These are phyloP conservation scores for Apotomis turbidana DNA, from an alignment of 2,888 invertebrate species.

Conservation along the genomic window DNA sequence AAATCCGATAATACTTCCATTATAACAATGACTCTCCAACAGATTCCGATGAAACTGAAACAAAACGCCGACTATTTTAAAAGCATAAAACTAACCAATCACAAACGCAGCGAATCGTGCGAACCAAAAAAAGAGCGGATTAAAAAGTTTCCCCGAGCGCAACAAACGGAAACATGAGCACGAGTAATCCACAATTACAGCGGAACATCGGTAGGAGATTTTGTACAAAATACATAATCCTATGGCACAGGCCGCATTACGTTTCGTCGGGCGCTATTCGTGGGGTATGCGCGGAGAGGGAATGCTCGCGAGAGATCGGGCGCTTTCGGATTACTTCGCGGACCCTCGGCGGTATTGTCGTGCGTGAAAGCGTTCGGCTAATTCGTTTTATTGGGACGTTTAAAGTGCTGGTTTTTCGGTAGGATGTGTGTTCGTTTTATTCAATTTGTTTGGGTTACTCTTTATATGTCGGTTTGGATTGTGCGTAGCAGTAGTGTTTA, in stretches of 20 bases:
- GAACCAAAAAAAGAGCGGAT: conserved; percentile 32
- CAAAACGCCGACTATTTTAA: conserved; percentile 22
- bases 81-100: conserved; percentile 33
- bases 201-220: conserved; percentile 78
- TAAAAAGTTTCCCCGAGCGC: conserved; percentile 45
- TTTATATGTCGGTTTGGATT: not conserved
- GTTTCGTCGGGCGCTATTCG: conserved; percentile 35
- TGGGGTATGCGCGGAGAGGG: conserved; percentile 49
- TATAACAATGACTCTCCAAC: not conserved
- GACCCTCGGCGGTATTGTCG: conserved; percentile 55
- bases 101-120: conserved; percentile 22
- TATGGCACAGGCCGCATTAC: conserved; percentile 43
- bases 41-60: conserved; percentile 19
- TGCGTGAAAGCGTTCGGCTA: conserved; percentile 28
- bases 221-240: conserved; percentile 79
- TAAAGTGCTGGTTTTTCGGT: conserved; percentile 11
- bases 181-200: conserved; percentile 80
- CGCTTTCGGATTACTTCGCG: conserved; percentile 61
- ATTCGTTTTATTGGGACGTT: conserved; percentile 28
- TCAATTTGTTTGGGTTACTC: conserved; percentile 2
- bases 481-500: not conserved
- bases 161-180: conserved; percentile 75
- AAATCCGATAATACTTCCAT: not conserved
- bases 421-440: not conserved
- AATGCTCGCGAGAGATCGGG: conserved; percentile 66